A percentile compares a stretch with the other conserved stretches of the same genome.
Conservation (phyloP, 1,140 invertebrate genomes). For the Linepithema humile region DNA sequence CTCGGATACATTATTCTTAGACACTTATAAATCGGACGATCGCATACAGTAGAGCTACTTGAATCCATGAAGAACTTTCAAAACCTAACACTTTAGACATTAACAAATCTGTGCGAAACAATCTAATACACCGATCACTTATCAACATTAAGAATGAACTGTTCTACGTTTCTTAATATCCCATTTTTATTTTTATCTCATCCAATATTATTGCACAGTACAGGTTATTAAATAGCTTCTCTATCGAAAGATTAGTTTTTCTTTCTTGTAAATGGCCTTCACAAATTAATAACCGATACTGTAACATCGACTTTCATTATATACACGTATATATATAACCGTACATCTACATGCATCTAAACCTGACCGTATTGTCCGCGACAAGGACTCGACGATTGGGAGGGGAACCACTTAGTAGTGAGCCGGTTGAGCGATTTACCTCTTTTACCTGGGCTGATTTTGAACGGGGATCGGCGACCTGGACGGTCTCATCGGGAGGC, state of each 20-base stretch:
- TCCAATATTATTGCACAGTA: neutral
- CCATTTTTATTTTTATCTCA: too few relatives aligned
- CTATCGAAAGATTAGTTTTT: neutral
- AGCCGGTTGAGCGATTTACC: slow-evolving; percentile 70
- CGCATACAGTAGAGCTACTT: slow-evolving; percentile 4
- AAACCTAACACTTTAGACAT: neutral
- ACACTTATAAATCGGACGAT: neutral
- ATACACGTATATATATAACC: neutral
- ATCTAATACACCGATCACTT: neutral
- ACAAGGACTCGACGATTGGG: slow-evolving; percentile 4
- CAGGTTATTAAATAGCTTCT: neutral
- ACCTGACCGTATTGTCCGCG: slow-evolving; percentile 27
- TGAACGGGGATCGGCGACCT: slow-evolving; percentile 93
- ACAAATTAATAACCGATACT: slow-evolving; percentile 9
- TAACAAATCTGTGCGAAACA: neutral
- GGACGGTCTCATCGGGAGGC: slow-evolving; percentile 94
- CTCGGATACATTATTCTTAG: neutral
- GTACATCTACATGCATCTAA: slow-evolving; percentile 51
- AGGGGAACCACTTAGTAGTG: slow-evolving; percentile 22
- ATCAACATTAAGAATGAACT: neutral
- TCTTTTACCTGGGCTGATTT: slow-evolving; percentile 89
- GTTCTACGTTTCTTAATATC: neutral
- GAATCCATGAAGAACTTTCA: neutral
- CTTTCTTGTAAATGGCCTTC: neutral
- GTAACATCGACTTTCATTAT: neutral